phyloP scores from a whole-genome alignment of 2,888 invertebrate species.

The Helobdella robusta region DNA sequence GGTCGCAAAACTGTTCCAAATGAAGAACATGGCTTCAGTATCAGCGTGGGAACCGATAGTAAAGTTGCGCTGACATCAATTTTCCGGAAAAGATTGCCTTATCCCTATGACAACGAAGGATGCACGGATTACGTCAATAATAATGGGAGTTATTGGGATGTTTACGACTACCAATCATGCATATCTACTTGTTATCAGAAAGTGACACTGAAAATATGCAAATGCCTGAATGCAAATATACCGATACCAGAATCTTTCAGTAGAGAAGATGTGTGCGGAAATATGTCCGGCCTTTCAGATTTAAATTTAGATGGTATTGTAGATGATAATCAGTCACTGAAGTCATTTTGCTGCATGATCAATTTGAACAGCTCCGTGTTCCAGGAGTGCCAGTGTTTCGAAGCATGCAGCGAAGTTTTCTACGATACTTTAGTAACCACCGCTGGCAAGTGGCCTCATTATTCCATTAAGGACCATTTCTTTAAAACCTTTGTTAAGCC shows the following conservation, averaged over 20 bases:
- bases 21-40: not conserved
- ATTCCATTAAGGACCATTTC: not conserved
- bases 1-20: not conserved
- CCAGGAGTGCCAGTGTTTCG: not conserved
- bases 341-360: too few relatives aligned
- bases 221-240: not conserved
- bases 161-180: slow-evolving; percentile 1
- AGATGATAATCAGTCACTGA: too few relatives aligned
- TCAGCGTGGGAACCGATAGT: slow-evolving; percentile 13
- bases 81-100: not conserved
- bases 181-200: slow-evolving; percentile 8
- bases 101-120: not conserved
- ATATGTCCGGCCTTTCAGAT: not conserved
- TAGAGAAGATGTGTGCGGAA: not conserved
- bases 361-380: not conserved
- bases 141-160: not conserved
- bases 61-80: not conserved
- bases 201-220: not conserved
- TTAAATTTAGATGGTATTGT: not conserved
- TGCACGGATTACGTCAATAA: not conserved
- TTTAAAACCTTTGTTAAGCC: not conserved
- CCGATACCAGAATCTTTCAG: not conserved
- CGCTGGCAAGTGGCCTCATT: slow-evolving; percentile 11
- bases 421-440: not conserved
- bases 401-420: not conserved